Evolutionary conservation across 1,140 invertebrate genomes (phyloP).

Genomic region (Rhizoglyphus robini): DNA sequence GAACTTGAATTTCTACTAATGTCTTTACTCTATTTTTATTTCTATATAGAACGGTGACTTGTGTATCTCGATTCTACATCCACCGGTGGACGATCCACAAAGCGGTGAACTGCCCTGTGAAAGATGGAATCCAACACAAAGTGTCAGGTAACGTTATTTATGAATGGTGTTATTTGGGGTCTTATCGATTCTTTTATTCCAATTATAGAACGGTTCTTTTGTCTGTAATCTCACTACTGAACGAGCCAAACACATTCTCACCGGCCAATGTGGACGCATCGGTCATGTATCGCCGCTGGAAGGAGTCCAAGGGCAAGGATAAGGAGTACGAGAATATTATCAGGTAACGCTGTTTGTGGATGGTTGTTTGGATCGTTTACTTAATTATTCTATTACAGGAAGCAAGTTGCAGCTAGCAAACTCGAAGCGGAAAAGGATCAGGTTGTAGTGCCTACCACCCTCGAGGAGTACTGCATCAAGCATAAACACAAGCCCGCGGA

Average conservation of each 20-base stretch:
- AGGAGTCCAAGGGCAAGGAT: slow-evolving; percentile 92
- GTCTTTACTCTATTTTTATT: neutral
- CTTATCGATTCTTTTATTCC: slow-evolving; percentile 20
- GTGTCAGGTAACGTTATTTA: slow-evolving; percentile 52
- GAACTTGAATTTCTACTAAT: neutral
- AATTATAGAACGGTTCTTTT: slow-evolving; percentile 75
- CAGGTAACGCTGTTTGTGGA: slow-evolving; percentile 45
- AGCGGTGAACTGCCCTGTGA: slow-evolving; percentile 96
- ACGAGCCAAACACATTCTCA: slow-evolving; percentile 98
- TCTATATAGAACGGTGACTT: slow-evolving; percentile 84
- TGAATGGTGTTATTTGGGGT: neutral
- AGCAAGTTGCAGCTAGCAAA: slow-evolving; percentile 87
- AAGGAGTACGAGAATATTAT: slow-evolving; percentile 99
- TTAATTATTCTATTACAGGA: slow-evolving; percentile 45
- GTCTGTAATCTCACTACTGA: slow-evolving; percentile 93
- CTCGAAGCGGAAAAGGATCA: slow-evolving; percentile 90
- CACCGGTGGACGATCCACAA: slow-evolving; percentile 96
- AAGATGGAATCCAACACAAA: slow-evolving; percentile 99
- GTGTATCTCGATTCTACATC: slow-evolving; percentile 98
- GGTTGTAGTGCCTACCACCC: slow-evolving; percentile 85
- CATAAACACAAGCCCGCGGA: slow-evolving; percentile 55
- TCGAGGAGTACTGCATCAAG: slow-evolving; percentile 97
- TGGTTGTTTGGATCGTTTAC: neutral
- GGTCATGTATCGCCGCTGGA: slow-evolving; percentile 97
- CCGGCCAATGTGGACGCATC: slow-evolving; percentile 99